phyloP scores from a whole-genome alignment of 2,888 invertebrate genomes.

The Temnothorax rugatulus region DNA sequence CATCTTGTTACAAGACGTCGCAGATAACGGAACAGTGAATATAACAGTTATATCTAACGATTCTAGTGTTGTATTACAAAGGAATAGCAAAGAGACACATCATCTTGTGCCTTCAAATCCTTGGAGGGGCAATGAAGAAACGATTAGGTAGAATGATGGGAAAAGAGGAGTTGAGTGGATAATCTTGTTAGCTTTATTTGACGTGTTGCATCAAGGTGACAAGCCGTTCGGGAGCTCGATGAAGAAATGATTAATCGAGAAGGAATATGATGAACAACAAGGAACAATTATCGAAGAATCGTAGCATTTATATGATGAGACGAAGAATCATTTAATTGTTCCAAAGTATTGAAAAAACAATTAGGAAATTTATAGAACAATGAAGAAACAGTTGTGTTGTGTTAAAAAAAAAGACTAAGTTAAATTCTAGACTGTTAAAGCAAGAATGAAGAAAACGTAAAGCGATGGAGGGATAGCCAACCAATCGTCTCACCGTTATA shows the following conservation, averaged over 20 bases:
- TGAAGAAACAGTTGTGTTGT: slow-evolving; percentile 10
- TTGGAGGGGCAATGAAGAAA: slow-evolving; percentile 46
- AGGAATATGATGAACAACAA: background rate
- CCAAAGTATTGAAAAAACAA: slow-evolving; percentile 7
- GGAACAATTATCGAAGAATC: slow-evolving; percentile 16
- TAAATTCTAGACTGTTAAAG: slow-evolving; percentile 3
- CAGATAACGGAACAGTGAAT: background rate
- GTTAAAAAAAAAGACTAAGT: slow-evolving; percentile 19
- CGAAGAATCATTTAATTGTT: slow-evolving; percentile 29
- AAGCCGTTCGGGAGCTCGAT: background rate
- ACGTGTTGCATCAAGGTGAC: slow-evolving; percentile 12
- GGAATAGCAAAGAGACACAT: slow-evolving; percentile 40
- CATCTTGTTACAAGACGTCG: background rate
- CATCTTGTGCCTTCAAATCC: slow-evolving; percentile 47
- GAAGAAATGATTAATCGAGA: background rate
- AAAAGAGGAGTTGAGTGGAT: slow-evolving; percentile 7
- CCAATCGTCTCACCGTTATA: slow-evolving; percentile 14
- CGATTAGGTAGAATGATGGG: slow-evolving; percentile 7
- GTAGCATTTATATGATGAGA: slow-evolving; percentile 5
- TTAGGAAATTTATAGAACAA: slow-evolving; percentile 25
- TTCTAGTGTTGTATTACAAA: slow-evolving; percentile 40
- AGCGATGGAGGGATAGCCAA: background rate
- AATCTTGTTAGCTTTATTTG: slow-evolving; percentile 2
- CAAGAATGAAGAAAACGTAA: slow-evolving; percentile 4
- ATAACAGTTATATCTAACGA: background rate